Evolutionary conservation across 1,140 invertebrate genomes (phyloP).

Genomic region (Saxidomus purpurata): DNA sequence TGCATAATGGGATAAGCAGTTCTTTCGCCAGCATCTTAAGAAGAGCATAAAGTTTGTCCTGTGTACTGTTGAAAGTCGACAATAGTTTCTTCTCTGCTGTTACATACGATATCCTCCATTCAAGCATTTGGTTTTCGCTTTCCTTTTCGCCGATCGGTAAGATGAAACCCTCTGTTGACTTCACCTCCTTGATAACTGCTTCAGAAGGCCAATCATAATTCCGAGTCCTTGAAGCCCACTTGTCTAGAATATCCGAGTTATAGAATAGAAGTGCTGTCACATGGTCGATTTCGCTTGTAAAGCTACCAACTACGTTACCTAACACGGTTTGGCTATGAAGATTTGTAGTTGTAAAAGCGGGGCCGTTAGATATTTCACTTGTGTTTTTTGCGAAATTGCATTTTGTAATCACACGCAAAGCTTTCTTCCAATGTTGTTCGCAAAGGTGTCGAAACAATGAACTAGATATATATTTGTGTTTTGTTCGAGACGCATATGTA

Average conservation of each 20-base stretch:
- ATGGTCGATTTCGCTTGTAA: too few species aligned
- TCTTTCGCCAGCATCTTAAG: constrained; percentile 20
- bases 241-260: not conserved
- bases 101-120: constrained; percentile 29
- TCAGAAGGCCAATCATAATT: constrained; percentile 14
- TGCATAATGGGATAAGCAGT: not conserved
- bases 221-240: not conserved
- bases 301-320: too few species aligned
- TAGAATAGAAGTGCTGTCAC: too few species aligned
- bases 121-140: not conserved
- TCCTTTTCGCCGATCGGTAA: constrained; percentile 5
- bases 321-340: too few species aligned
- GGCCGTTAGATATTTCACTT: too few species aligned
- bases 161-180: not conserved
- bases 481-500: too few species aligned
- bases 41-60: constrained; percentile 30
- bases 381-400: too few species aligned
- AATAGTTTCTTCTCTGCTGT: constrained; percentile 13
- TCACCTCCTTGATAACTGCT: not conserved
- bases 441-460: too few species aligned
- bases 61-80: not conserved
- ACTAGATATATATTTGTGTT: not conserved
- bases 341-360: too few species aligned
- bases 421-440: not conserved
- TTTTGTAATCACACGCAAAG: too few species aligned